phyloP scores from a whole-genome alignment of 2,797 vertebrate genomes.

The Neopelma chrysocephalum region DNA sequence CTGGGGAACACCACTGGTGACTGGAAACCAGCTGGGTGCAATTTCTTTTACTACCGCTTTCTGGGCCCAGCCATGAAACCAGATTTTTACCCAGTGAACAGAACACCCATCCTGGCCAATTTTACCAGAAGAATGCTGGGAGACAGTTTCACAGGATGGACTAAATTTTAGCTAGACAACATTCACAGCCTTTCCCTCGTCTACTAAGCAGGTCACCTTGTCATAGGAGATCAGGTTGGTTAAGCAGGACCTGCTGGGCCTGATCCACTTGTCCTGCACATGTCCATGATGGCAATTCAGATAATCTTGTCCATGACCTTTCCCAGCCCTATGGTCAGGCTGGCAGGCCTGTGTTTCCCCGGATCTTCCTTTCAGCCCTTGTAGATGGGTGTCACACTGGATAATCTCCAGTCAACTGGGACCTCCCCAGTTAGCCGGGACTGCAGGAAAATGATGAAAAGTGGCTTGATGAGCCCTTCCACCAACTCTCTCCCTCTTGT shows the following conservation, averaged over 20 bases:
- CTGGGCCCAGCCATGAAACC: not conserved
- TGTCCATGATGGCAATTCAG: too few relatives aligned
- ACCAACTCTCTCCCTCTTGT: rapidly evolving
- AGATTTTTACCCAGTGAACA: not conserved
- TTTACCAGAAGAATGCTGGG: not conserved
- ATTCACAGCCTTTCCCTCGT: not conserved
- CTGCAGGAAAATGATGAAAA: not conserved
- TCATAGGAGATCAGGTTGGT: not conserved
- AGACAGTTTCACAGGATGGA: not conserved
- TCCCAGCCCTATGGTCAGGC: not conserved
- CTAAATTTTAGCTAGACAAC: not conserved
- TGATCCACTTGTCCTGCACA: rapidly evolving
- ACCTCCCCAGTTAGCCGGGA: not conserved
- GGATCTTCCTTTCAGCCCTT: not conserved
- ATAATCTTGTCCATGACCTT: not conserved
- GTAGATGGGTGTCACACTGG: too few relatives aligned
- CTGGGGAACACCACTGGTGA: not conserved
- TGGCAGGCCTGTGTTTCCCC: not conserved
- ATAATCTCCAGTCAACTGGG: not conserved
- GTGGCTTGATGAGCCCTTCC: not conserved
- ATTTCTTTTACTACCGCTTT: not conserved
- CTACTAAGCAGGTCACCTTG: not conserved
- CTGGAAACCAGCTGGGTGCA: not conserved
- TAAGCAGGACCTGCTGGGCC: not conserved
- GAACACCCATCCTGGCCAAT: not conserved